Evolutionary conservation across 2,888 invertebrate genomes (phyloP).

Genomic region (Yponomeuta cagnagella): DNA sequence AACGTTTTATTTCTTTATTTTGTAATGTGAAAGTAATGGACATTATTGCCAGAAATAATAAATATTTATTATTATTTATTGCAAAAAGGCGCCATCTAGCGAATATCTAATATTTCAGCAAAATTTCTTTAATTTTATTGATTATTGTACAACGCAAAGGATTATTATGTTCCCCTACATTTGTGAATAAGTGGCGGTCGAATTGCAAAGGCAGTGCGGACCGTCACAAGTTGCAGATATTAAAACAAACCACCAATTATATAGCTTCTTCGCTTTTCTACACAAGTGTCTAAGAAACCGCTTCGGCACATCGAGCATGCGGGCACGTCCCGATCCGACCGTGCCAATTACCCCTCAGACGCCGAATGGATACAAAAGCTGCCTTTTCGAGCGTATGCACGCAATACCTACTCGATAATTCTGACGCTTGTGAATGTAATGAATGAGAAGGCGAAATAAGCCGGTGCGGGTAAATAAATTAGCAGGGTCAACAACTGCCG

Average conservation of each 20-base stretch:
- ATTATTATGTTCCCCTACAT: too few species aligned
- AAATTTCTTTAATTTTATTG: too few species aligned
- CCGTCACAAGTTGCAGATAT: too few species aligned
- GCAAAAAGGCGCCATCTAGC: too few species aligned
- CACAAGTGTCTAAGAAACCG: not conserved
- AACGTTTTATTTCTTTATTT: too few species aligned
- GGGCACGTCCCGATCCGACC: not conserved
- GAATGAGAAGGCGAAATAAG: not conserved
- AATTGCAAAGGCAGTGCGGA: too few species aligned
- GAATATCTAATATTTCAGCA: too few species aligned
- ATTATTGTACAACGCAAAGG: too few species aligned
- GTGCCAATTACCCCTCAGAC: not conserved
- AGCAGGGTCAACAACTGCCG: not conserved
- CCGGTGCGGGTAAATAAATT: not conserved
- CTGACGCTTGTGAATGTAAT: not conserved
- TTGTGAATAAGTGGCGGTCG: too few species aligned
- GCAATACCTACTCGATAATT: not conserved
- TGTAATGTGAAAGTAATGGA: too few species aligned
- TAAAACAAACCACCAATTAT: not conserved
- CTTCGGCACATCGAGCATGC: not conserved
- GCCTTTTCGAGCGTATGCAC: not conserved
- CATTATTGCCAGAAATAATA: too few species aligned
- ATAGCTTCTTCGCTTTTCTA: not conserved
- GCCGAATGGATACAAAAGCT: not conserved
- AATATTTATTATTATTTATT: too few species aligned